Evolutionary conservation across 1,140 invertebrate species (phyloP), one percentile per base, ranked within the genome.

Genomic region (Coboldia fuscipes): DNA sequence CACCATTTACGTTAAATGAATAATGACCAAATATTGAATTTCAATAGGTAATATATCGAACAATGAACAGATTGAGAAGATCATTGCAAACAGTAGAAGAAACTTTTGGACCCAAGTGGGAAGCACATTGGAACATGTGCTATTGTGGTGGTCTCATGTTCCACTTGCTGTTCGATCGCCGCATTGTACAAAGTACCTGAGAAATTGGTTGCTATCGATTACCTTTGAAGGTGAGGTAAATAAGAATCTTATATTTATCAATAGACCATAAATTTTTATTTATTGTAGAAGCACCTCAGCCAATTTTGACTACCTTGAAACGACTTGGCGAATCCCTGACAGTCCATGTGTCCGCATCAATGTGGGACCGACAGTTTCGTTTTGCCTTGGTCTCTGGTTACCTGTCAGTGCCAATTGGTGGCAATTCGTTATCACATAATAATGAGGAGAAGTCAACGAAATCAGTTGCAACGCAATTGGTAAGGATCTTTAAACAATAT

Each of bases 61-160:
- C 14, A 5, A 6, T n/a, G 5, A 10, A 15, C n/a, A 29, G 8
- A 32, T 17, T 20, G 8, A 32, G 9, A 8, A 3, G 21, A 32
- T 19, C 62, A 54, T 29, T 46, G 42, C 17, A 63, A 56, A 39
- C 46, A 47, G 56, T 61, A 32, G 39, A 41, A 60, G 66, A 41
- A 50, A 67, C 5, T 46, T 76, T 13, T 81, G 76, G 77, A 69
- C 69, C 2, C 68, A 76, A 39, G 67, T 79, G 3, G 76, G 75
- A 3, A 67, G 67, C 27, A 75, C 68, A 45, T 51, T 78, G 30
- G 76, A 82, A 46, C 75, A 82, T 41, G 68, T 78, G 4, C 57
- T 82, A n/a, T 55, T 82, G 1, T 82, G 76, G 77, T 81, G 76
- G 76, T 71, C 70, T 5, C 50, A 66, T 2, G 68, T 65, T 37